Base-by-base conservation (phyloP, 2,888 invertebrate genomes). In the Aleiodes testaceus region DNA sequence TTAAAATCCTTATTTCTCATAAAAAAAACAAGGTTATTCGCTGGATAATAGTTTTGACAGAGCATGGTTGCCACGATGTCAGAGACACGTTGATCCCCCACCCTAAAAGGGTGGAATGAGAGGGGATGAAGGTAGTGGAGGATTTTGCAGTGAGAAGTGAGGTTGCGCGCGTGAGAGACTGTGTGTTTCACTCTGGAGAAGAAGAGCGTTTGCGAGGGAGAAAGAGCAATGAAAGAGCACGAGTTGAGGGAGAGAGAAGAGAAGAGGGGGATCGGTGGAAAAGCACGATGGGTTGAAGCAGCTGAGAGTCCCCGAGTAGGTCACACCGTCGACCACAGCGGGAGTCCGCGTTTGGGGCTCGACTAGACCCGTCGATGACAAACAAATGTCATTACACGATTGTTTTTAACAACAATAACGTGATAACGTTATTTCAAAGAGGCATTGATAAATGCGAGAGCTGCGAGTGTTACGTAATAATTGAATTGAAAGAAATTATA, bases 261-360 rank as follows among this genome's bases (percentile, higher is more conserved):
- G 9, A 12, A 18, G 42, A n/a, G 63, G 20, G 20, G 47, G 47
- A 6, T 7, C 0, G 9, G 20, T 59, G 42, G 59, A 59, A 59
- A 59, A 59, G 59, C 59, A 59, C 59, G 59, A 59, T 59, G 82
- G 83, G 80, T 83, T 83, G 82, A 81, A 84, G 83, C 83, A 85
- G 84, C 85, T 83, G 85, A 84, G 81, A 82, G 80, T 82, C 79
- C 36, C 82, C 83, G 85, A 85, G 82, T 85, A 85, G 85, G 85
- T 85, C 84, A 85, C 80, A 84, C 80, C 79, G 81, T 81, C 79
- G 80, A 80, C 82, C 78, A 81, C 82, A 83, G 81, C 80, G 82
- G 79, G 80, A 83, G 83, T 83, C 81, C 79, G 84, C 81, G 82
- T 81, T 82, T 79, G 79, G 80, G 77, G 75, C 80, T 82, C 82